phyloP scores from a whole-genome alignment of 2,797 vertebrate genomes.

The Oreochromis grahami region DNA sequence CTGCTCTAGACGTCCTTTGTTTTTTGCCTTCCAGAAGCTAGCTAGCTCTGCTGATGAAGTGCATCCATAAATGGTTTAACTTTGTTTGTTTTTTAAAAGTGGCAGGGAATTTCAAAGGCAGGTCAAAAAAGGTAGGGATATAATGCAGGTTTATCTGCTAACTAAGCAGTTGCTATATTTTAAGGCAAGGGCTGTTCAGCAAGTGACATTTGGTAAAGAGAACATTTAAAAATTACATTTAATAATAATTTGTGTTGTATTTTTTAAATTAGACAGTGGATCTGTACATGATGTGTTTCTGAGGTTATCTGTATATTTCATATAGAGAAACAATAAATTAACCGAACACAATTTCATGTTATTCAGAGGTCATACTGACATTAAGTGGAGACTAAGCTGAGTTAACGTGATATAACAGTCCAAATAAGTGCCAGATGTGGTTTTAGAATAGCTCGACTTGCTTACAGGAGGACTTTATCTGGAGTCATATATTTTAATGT shows the following conservation, averaged over 20 bases:
- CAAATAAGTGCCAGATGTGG: background rate
- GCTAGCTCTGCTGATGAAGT: background rate
- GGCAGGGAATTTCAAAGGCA: background rate
- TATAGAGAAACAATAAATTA: background rate
- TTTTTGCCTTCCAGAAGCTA: background rate
- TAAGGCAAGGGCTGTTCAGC: background rate
- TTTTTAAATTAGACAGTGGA: background rate
- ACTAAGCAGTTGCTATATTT: background rate
- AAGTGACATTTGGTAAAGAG: background rate
- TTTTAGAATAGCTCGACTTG: background rate
- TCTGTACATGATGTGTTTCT: background rate
- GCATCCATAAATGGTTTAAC: background rate
- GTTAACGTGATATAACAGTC: background rate
- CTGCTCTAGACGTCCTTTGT: background rate
- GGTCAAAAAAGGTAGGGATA: background rate
- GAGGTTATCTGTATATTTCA: background rate
- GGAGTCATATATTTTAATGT: background rate
- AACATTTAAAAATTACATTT: background rate
- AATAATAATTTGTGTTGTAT: background rate
- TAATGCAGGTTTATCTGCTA: rapidly evolving
- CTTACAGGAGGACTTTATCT: background rate
- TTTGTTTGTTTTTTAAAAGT: background rate
- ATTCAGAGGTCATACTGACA: background rate
- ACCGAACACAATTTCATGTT: background rate
- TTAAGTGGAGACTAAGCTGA: background rate